Evolutionary conservation across 2,888 invertebrate species (phyloP).

Genomic region (Yponomeuta sedellus): DNA sequence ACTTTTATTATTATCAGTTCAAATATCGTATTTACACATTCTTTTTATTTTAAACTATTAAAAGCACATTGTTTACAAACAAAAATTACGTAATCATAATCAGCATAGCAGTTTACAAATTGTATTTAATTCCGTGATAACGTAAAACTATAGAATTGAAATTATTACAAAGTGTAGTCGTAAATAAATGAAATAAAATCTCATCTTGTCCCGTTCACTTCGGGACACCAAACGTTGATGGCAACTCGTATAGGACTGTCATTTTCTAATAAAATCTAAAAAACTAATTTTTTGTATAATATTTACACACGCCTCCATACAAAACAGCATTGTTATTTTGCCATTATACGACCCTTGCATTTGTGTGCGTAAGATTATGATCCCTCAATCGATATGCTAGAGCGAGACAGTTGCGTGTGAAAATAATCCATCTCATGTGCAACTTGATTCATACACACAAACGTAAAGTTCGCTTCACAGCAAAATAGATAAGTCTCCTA

Average conservation of each 20-base stretch:
- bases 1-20: slow-evolving; percentile 77
- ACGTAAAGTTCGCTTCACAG: background rate
- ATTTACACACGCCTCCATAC: slow-evolving; percentile 18
- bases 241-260: slow-evolving; percentile 54
- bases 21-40: slow-evolving; percentile 78
- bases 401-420: too few relatives aligned
- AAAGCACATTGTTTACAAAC: slow-evolving; percentile 73
- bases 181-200: slow-evolving; percentile 49
- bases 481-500: background rate
- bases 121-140: slow-evolving; percentile 8
- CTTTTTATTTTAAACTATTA: slow-evolving; percentile 70
- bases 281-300: slow-evolving; percentile 33
- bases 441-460: background rate
- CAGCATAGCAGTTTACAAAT: slow-evolving; percentile 15
- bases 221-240: slow-evolving; percentile 44
- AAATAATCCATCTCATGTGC: too few relatives aligned
- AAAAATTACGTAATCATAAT: slow-evolving; percentile 33
- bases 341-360: background rate
- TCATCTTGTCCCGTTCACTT: slow-evolving; percentile 34
- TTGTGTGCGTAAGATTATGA: background rate
- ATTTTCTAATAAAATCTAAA: slow-evolving; percentile 36
- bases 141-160: slow-evolving; percentile 46
- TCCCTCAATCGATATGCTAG: too few relatives aligned
- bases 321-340: background rate
- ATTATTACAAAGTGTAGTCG: slow-evolving; percentile 32